These are phyloP conservation scores for Morone saxatilis DNA, from an alignment of 2,113 vertebrate genomes.

Conservation along the genomic window DNA sequence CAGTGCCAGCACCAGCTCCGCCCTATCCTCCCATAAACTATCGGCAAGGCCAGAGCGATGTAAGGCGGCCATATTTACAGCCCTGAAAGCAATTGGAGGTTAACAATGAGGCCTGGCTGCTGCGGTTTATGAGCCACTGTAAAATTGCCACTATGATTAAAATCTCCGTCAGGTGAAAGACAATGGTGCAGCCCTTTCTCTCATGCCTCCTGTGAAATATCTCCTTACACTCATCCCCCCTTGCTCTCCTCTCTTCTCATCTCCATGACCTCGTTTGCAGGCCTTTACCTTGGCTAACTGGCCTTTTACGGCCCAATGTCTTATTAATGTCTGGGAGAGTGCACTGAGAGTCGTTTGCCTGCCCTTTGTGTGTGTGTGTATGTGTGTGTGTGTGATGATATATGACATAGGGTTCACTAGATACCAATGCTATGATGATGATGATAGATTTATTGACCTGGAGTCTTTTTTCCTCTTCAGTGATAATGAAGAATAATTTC, in stretches of 20 bases:
- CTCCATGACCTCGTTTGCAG: slow-evolving; percentile 56
- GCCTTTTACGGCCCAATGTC: slow-evolving; percentile 30
- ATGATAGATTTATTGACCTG: not conserved
- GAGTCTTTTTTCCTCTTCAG: not conserved
- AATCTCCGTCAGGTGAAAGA: slow-evolving; percentile 74
- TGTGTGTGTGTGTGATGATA: not conserved
- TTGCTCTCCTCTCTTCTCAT: slow-evolving; percentile 26
- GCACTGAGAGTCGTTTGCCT: not conserved
- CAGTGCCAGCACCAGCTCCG: slow-evolving; percentile 37
- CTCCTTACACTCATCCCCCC: not conserved
- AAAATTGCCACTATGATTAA: slow-evolving; percentile 83
- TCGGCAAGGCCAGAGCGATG: slow-evolving; percentile 73
- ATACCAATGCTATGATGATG: not conserved
- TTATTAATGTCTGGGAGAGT: slow-evolving; percentile 32
- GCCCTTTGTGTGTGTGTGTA: not conserved
- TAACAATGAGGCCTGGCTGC: slow-evolving; percentile 79
- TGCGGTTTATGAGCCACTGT: slow-evolving; percentile 74
- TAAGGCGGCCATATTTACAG: slow-evolving; percentile 78
- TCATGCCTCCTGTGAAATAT: slow-evolving; percentile 45
- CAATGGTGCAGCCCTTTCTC: slow-evolving; percentile 60
- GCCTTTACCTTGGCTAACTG: slow-evolving; percentile 38
- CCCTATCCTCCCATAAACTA: slow-evolving; percentile 76
- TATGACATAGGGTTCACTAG: not conserved
- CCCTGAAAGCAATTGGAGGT: slow-evolving; percentile 80
- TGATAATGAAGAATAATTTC: not conserved